These are phyloP conservation scores for Orchesellides sinensis DNA, from an alignment of 2,888 invertebrate species.

Conservation along the genomic window DNA sequence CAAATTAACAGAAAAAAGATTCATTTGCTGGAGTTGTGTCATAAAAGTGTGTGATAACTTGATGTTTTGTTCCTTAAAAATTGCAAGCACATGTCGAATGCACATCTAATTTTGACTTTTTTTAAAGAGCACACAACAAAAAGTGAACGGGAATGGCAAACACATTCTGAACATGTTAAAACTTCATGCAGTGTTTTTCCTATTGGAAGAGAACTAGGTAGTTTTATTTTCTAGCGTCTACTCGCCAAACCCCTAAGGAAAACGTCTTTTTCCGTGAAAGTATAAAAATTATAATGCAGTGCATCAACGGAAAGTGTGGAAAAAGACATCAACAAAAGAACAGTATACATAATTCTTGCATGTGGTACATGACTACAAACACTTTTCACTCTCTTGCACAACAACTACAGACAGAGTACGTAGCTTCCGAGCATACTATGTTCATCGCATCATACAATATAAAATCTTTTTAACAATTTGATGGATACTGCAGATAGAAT, in stretches of 20 bases:
- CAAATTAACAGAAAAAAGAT: too few relatives aligned
- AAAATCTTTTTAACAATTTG: not conserved
- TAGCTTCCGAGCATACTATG: too few relatives aligned
- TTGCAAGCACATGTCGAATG: too few relatives aligned
- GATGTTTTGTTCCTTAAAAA: too few relatives aligned
- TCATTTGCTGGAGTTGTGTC: too few relatives aligned
- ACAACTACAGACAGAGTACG: not conserved
- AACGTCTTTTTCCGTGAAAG: slow-evolving; percentile 5
- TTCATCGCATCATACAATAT: not conserved
- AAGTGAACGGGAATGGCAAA: slow-evolving; percentile 42
- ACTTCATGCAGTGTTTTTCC: too few relatives aligned
- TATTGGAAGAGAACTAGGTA: slow-evolving; percentile 22
- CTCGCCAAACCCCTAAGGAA: slow-evolving; percentile 15
- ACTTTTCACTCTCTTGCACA: slow-evolving; percentile 1
- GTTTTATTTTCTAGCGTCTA: slow-evolving; percentile 31
- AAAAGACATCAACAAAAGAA: slow-evolving; percentile 4
- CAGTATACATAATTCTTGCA: not conserved
- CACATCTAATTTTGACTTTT: too few relatives aligned
- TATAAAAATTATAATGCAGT: not conserved
- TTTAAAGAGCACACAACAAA: slow-evolving; percentile 8
- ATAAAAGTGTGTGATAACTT: too few relatives aligned
- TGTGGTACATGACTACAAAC: slow-evolving; percentile 17
- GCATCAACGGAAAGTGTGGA: slow-evolving; percentile 21
- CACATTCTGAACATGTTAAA: slow-evolving; percentile 26
- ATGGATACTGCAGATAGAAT: not conserved